Evolutionary conservation across 2,113 vertebrate genomes (phyloP).

Genomic region (Hydrochoerus hydrochaeris): DNA sequence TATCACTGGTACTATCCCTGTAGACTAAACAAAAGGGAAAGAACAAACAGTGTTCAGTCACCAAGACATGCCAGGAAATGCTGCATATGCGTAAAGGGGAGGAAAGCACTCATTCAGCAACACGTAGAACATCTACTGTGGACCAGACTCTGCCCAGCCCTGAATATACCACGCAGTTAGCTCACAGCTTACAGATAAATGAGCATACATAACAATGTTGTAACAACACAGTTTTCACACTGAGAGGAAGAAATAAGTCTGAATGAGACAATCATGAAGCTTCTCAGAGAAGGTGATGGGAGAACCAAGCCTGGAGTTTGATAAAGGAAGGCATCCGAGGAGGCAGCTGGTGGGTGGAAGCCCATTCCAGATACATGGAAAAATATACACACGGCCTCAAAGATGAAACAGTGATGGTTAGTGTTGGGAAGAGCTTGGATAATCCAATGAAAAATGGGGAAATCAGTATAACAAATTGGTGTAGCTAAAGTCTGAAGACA

Average conservation of each 20-base stretch:
- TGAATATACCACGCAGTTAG: not conserved
- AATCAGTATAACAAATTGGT: not conserved
- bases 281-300: not conserved
- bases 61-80: slow-evolving; percentile 17
- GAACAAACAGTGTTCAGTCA: not conserved
- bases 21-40: slow-evolving; percentile 61
- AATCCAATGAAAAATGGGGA: not conserved
- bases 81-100: not conserved
- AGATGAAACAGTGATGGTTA: not conserved
- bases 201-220: fast-evolving
- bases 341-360: not conserved
- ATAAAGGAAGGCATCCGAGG: not conserved
- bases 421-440: not conserved
- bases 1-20: not conserved
- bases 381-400: not conserved
- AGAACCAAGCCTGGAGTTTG: not conserved
- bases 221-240: not conserved
- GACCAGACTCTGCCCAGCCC: not conserved
- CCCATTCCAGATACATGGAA: not conserved
- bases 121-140: not conserved
- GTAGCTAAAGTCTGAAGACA: not conserved
- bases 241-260: not conserved
- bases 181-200: not conserved
- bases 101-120: not conserved
- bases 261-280: not conserved